Evolutionary conservation across 35 echinoderm and acorn worm species (phyloP), one percentile per base, ranked within the genome.

Genomic region (Diadema setosum): DNA sequence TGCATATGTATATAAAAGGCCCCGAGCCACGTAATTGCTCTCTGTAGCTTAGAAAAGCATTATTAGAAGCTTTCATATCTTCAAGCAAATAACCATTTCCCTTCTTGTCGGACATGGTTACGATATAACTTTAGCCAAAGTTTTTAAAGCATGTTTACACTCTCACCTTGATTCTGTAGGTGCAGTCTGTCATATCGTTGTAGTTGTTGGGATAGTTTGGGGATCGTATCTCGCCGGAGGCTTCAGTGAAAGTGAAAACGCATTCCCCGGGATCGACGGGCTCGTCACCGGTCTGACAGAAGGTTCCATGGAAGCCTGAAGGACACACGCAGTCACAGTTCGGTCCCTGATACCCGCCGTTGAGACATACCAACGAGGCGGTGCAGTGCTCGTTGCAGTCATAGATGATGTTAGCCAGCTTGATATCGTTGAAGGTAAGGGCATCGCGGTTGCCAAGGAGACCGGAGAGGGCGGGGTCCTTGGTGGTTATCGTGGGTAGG

Each of bases 171-270:
- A 93, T 82, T 18, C 60, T 33, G 52, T 85, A 93, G 36, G 41
- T 45, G 32, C 91, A 93, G 5, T 43, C 44, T 40, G 52, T 27
- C 23, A 58, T 24, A 63, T 67, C 55, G 15, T 87, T 56, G 34
- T 93, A 93, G 40, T 93, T 93, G 39, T 27, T 37, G 4, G 91
- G 91, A 25, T 88, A 93, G 42, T 93, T 93, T 5, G 63, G 16
- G 5, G 91, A 93, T 7, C 42, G 82, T 45, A 88, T 83, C 41
- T 18, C 18, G 30, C 78, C 91, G 8, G 39, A 35, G 25, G 70
- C 85, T 40, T 75, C 85, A 5, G 91, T 93, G 24, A 88, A 46
- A 1, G 20, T 49, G 34, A 82, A 46, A 15, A 18, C 35, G 37
- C 91, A 93, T 34, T 64, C 70, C 29, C 17, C 24, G 32, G 64